A percentile compares a stretch with the other conserved stretches of the same genome.
Evolutionary conservation across 2,113 vertebrate species (phyloP).

Genomic region (Tylochromis polylepis): DNA sequence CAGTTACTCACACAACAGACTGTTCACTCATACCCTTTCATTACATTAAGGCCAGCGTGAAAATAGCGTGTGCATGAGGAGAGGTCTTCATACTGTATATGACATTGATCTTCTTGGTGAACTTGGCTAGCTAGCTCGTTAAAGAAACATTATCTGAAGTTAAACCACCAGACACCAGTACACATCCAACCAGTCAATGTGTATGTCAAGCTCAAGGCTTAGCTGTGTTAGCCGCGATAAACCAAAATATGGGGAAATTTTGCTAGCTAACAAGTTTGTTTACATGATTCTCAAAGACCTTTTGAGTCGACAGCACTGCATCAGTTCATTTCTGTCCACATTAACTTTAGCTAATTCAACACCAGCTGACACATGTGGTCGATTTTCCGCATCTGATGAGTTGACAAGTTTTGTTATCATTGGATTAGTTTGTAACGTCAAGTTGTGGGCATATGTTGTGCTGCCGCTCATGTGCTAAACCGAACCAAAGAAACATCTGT

Average conservation of each 20-base stretch:
- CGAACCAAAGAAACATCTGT: not conserved
- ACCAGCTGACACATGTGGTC: not conserved
- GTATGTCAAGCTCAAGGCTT: not conserved
- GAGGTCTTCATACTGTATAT: slow-evolving; percentile 9
- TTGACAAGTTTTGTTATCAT: not conserved
- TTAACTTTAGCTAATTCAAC: not conserved
- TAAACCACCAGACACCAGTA: not conserved
- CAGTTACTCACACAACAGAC: not conserved
- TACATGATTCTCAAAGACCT: slow-evolving; percentile 6
- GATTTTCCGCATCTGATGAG: not conserved
- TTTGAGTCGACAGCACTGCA: not conserved
- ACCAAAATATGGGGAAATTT: not conserved
- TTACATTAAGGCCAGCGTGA: not conserved
- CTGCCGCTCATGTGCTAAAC: not conserved
- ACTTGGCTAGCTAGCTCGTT: slow-evolving; percentile 16
- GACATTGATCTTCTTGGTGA: slow-evolving; percentile 47
- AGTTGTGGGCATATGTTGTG: not conserved
- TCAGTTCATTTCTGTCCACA: not conserved
- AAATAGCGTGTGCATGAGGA: not conserved
- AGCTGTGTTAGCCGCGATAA: not conserved
- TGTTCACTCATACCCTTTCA: not conserved
- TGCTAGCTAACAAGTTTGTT: slow-evolving; percentile 34
- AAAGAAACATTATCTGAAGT: not conserved
- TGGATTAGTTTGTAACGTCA: not conserved
- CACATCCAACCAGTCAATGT: not conserved